phyloP scores from a whole-genome alignment of 1,140 invertebrate genomes.

The Leptinotarsa undecemlineata region DNA sequence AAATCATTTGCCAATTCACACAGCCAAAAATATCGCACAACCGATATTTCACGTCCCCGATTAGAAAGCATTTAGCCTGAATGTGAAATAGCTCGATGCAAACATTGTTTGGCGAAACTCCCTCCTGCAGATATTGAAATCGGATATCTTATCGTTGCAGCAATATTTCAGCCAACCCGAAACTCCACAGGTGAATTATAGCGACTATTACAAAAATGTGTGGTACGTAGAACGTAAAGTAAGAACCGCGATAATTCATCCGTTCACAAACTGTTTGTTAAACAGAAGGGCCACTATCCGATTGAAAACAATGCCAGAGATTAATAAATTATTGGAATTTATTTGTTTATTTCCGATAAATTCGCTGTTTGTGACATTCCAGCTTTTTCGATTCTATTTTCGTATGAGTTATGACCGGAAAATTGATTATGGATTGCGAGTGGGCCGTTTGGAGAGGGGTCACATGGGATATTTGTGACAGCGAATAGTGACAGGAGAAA shows the following conservation, averaged over 20 bases:
- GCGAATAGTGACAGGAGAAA: neutral
- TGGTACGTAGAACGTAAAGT: neutral
- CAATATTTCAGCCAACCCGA: conserved; percentile 17
- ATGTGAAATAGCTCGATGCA: conserved; percentile 12
- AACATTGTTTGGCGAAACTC: conserved; percentile 19
- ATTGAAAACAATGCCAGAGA: conserved; percentile 8
- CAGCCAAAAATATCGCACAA: neutral
- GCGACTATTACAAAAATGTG: conserved; percentile 16
- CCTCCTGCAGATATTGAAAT: conserved; percentile 19
- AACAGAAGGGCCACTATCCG: conserved; percentile 4
- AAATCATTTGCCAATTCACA: no score
- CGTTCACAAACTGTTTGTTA: conserved; percentile 2
- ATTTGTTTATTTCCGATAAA: conserved; percentile 21
- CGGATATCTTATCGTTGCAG: conserved; percentile 15
- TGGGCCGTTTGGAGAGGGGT: neutral
- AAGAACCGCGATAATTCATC: conserved; percentile 4
- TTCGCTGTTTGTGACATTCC: conserved; percentile 9
- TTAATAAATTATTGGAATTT: conserved; percentile 24
- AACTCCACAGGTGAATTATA: conserved; percentile 14
- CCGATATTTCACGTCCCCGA: conserved; percentile 10
- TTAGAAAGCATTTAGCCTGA: conserved; percentile 20
- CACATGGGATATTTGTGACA: neutral
- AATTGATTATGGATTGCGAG: conserved; percentile 7
- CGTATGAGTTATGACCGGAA: conserved; percentile 1
- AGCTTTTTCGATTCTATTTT: conserved; percentile 12